Conservation (phyloP, 2,888 invertebrate species). For the Chouioia cunea region DNA sequence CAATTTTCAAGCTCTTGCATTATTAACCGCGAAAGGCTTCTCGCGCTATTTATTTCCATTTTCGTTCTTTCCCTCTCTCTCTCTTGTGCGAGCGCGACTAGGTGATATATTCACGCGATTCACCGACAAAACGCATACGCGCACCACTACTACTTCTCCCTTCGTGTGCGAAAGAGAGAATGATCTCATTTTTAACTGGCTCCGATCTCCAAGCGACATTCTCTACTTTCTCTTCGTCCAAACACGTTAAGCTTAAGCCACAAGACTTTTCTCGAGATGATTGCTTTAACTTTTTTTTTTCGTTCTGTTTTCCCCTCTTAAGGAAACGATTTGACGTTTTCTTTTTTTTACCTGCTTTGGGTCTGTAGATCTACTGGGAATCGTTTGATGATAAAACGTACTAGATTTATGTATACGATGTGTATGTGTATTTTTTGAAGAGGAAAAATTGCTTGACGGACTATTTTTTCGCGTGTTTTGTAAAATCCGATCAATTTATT, state of each 20-base stretch:
- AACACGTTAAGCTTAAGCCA: not conserved
- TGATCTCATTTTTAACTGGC: slow-evolving; percentile 61
- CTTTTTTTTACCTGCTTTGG: too few relatives aligned
- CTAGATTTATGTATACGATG: too few relatives aligned
- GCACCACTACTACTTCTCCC: too few relatives aligned
- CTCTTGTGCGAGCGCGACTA: slow-evolving; percentile 13
- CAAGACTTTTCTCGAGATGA: not conserved
- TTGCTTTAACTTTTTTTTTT: not conserved
- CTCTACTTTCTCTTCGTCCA: not conserved
- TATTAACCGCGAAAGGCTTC: not conserved
- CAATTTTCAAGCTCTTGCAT: too few relatives aligned
- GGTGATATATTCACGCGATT: slow-evolving; percentile 63
- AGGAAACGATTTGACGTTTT: too few relatives aligned
- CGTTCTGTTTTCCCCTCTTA: not conserved
- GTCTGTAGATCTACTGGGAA: too few relatives aligned
- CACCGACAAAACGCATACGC: slow-evolving; percentile 60
- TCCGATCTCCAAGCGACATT: not conserved
- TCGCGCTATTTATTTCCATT: slow-evolving; percentile 58
- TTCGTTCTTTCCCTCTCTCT: slow-evolving; percentile 46
- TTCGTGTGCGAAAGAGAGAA: slow-evolving; percentile 62
- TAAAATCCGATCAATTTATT: too few relatives aligned
- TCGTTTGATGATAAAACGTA: too few relatives aligned
- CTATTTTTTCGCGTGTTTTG: too few relatives aligned
- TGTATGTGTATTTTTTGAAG: too few relatives aligned
- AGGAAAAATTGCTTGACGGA: too few relatives aligned